phyloP scores from a whole-genome alignment of 2,888 invertebrate species.

The Drosophila algonquin region DNA sequence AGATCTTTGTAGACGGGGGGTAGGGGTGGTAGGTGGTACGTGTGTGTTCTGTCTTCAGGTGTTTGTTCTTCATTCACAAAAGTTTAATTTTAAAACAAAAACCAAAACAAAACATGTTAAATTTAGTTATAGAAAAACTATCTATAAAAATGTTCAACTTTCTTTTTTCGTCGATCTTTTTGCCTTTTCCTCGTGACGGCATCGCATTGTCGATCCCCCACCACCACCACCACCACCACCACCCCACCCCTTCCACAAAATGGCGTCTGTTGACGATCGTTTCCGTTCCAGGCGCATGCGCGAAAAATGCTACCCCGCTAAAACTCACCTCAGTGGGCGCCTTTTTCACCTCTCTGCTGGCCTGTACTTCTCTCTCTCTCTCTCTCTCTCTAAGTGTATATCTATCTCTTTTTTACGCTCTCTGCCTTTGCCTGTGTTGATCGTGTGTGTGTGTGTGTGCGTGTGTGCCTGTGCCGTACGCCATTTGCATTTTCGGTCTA shows the following conservation, averaged over 20 bases:
- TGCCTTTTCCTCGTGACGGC: conserved; percentile 3
- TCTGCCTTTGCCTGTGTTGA: not conserved
- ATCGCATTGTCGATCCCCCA: conserved; percentile 2
- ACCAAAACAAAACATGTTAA: conserved; percentile 78
- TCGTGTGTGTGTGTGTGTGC: conserved; percentile 8
- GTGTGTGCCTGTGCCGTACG: conserved; percentile 42
- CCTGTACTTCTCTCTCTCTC: conserved; percentile 8
- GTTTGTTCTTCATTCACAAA: conserved; percentile 60
- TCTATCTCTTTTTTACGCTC: not conserved
- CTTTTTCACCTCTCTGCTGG: conserved; percentile 24
- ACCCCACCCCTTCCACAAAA: conserved; percentile 16
- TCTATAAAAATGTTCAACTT: conserved; percentile 66
- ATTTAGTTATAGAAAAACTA: conserved; percentile 69
- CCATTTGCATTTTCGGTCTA: conserved; percentile 77
- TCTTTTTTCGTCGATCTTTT: conserved; percentile 17
- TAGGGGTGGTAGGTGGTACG: conserved; percentile 62
- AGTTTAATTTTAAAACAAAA: conserved; percentile 75
- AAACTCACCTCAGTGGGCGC: conserved; percentile 28
- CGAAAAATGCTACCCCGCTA: conserved; percentile 33
- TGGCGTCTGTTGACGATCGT: conserved; percentile 20
- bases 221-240: not conserved
- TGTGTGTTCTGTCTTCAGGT: conserved; percentile 36
- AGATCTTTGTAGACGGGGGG: conserved; percentile 3
- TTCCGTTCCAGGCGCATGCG: conserved; percentile 53
- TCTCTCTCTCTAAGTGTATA: conserved; percentile 1